Percentiles rank a stretch among this genome's conserved stretches.
phyloP scores from a whole-genome alignment of 2,113 vertebrate species.

The Muntiacus muntjak region DNA sequence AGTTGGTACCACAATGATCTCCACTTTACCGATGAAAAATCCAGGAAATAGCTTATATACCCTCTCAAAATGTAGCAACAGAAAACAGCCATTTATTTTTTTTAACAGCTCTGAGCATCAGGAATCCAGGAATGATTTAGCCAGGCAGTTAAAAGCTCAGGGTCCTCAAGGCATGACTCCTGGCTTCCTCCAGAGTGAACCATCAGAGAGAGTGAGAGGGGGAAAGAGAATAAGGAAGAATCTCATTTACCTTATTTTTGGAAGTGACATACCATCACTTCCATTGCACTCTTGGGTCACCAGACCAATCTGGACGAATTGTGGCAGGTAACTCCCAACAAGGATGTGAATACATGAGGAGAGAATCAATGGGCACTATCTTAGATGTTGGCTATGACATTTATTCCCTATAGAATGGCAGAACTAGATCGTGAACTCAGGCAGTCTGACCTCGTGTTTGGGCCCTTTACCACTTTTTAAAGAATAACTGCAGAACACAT shows the following conservation, averaged over 20 bases:
- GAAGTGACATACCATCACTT: neutral
- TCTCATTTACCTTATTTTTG: neutral
- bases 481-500: neutral
- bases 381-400: neutral
- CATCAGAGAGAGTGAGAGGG: too few species aligned
- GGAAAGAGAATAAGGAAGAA: too few species aligned
- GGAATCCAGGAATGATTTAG: neutral
- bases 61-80: neutral
- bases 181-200: neutral
- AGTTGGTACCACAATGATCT: neutral
- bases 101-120: neutral
- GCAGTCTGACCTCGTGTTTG: neutral
- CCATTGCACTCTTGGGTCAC: neutral
- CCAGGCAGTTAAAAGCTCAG: neutral
- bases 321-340: neutral
- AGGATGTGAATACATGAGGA: neutral
- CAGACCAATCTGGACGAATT: neutral
- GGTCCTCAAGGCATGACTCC: neutral
- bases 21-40: neutral
- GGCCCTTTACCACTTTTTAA: neutral
- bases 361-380: rapidly evolving
- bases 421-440: neutral
- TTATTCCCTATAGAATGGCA: too few species aligned
- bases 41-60: neutral
- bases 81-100: neutral